These are phyloP conservation scores for Bubalus kerabau DNA, from an alignment of 2,113 vertebrate species.

Conservation along the genomic window DNA sequence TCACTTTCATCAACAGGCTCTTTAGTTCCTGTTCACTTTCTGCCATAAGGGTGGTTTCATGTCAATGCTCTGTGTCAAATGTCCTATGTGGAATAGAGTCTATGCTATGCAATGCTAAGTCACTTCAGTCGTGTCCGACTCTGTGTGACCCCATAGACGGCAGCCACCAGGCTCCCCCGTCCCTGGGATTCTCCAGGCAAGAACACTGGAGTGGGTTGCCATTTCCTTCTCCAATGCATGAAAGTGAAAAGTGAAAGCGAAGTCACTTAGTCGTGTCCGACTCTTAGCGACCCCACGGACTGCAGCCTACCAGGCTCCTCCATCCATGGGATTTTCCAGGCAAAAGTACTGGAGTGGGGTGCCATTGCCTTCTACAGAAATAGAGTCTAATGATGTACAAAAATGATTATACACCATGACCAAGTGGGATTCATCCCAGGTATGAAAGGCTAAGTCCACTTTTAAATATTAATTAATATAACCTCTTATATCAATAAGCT, in stretches of 20 bases:
- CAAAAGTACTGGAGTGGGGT: too few relatives aligned
- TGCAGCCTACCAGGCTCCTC: too few relatives aligned
- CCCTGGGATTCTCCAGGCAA: too few relatives aligned
- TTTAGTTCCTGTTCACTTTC: background rate
- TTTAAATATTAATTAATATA: background rate
- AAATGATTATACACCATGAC: background rate
- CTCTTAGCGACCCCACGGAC: too few relatives aligned
- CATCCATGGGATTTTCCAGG: too few relatives aligned
- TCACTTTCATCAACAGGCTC: background rate
- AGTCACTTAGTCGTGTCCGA: too few relatives aligned
- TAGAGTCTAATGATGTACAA: background rate
- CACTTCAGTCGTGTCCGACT: too few relatives aligned
- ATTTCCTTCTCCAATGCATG: too few relatives aligned
- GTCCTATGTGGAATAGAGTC: background rate
- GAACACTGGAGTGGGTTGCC: too few relatives aligned
- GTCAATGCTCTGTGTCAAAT: background rate
- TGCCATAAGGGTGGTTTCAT: background rate
- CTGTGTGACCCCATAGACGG: too few relatives aligned
- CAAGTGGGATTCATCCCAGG: background rate
- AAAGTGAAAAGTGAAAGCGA: too few relatives aligned
- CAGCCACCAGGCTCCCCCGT: too few relatives aligned
- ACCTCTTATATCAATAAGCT: background rate
- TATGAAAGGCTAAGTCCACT: background rate
- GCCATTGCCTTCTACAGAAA: background rate
- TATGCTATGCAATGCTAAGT: background rate